Conservation (phyloP, 2,113 vertebrate genomes). For the Caretta caretta region DNA sequence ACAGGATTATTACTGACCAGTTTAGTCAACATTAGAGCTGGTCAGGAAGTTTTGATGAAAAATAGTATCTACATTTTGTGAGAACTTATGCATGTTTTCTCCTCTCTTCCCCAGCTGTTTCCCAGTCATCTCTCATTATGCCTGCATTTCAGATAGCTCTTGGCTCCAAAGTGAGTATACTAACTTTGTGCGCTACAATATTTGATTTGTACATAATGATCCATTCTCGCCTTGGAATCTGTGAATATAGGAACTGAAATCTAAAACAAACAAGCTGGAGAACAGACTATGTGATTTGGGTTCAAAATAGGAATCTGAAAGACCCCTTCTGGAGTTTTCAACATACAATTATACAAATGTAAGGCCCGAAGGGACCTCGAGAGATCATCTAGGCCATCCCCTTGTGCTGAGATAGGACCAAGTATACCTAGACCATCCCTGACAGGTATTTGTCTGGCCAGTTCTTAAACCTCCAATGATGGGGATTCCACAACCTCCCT, state of each 20-base stretch:
- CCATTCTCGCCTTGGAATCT: neutral
- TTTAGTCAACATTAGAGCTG: neutral
- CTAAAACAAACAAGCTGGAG: neutral
- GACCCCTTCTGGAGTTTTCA: neutral
- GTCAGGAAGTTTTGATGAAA: neutral
- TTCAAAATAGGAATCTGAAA: neutral
- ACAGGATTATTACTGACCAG: neutral
- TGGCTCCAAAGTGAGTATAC: neutral
- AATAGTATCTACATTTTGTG: neutral
- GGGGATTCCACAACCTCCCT: neutral
- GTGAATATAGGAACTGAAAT: neutral
- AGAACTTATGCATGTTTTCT: neutral
- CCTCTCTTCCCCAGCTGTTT: neutral
- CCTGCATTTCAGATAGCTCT: neutral
- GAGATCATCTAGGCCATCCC: neutral
- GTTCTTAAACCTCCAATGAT: neutral
- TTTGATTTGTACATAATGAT: neutral
- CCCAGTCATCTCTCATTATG: rapidly evolving
- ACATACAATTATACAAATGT: neutral
- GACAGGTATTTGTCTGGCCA: neutral
- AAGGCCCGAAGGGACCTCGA: neutral
- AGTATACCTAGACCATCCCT: neutral
- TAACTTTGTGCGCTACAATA: neutral
- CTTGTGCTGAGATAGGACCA: neutral
- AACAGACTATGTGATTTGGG: neutral